Evolutionary conservation across 2,113 vertebrate species (phyloP).

Genomic region (Rallus limicola): DNA sequence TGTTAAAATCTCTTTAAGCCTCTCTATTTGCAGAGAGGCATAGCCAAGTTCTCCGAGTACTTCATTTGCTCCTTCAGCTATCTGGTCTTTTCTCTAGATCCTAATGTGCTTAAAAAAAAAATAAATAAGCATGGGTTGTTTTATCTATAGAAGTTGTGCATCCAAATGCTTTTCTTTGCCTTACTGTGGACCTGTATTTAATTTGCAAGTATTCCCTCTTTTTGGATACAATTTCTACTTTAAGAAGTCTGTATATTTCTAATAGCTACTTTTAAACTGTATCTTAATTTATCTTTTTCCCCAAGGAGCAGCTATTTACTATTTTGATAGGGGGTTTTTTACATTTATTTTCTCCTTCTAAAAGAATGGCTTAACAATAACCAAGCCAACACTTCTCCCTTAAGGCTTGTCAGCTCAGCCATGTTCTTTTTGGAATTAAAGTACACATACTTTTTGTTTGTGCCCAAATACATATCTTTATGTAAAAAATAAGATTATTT

Average conservation of each 20-base stretch:
- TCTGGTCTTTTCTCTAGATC: not conserved
- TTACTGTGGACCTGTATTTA: not conserved
- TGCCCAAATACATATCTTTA: not conserved
- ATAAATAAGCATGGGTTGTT: too few relatives aligned
- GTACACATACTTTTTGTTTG: not conserved
- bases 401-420: not conserved
- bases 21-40: not conserved
- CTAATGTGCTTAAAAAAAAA: not conserved
- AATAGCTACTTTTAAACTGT: not conserved
- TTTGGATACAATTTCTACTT: not conserved
- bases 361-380: not conserved
- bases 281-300: not conserved
- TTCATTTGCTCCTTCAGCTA: not conserved
- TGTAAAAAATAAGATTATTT: not conserved
- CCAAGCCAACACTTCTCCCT: not conserved
- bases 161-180: not conserved
- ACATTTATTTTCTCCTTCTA: not conserved
- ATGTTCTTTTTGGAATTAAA: not conserved
- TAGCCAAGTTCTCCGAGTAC: not conserved
- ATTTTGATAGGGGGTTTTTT: not conserved
- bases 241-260: not conserved
- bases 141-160: not conserved
- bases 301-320: not conserved
- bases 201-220: not conserved
- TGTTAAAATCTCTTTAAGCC: not conserved